Conservation (phyloP, 1,140 invertebrate species). For the Hylaeus volcanicus region DNA sequence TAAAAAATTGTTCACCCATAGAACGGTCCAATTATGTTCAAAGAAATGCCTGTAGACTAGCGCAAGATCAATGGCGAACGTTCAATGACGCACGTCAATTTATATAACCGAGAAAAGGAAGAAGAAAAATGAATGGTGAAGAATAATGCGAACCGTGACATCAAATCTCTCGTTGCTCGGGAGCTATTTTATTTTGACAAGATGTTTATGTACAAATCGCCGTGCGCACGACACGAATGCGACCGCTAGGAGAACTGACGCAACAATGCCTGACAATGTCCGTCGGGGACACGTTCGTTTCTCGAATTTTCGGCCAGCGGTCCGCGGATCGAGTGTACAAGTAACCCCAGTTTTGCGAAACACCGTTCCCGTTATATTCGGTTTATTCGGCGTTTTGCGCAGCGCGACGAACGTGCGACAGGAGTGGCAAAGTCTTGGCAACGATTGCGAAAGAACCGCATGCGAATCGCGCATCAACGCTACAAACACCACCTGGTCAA, state of each 20-base stretch:
- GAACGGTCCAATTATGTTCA: not conserved
- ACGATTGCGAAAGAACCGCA: constrained; percentile 20
- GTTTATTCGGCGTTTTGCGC: constrained; percentile 3
- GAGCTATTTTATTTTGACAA: not conserved
- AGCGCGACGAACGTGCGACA: not conserved
- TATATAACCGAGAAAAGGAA: not conserved
- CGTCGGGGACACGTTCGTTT: not conserved
- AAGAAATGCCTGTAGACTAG: not conserved
- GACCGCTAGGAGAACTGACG: not conserved
- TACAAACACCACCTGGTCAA: not conserved
- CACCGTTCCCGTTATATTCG: constrained; percentile 6
- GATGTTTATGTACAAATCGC: constrained; percentile 1
- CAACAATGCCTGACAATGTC: not conserved
- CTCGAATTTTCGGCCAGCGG: constrained; percentile 5
- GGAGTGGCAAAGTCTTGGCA: constrained; percentile 25
- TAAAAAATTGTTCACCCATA: not conserved
- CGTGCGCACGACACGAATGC: constrained; percentile 5
- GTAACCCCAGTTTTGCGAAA: constrained; percentile 1
- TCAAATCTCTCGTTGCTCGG: not conserved
- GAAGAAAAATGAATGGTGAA: not conserved
- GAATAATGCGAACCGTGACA: not conserved
- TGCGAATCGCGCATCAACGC: constrained; percentile 10
- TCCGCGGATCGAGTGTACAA: not conserved
- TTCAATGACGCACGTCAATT: constrained; percentile 10
- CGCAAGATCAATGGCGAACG: constrained; percentile 21